Percentiles rank a stretch among this genome's conserved stretches.
phyloP scores from a whole-genome alignment of 2,888 invertebrate species.

The Pristionchus exspectatus region DNA sequence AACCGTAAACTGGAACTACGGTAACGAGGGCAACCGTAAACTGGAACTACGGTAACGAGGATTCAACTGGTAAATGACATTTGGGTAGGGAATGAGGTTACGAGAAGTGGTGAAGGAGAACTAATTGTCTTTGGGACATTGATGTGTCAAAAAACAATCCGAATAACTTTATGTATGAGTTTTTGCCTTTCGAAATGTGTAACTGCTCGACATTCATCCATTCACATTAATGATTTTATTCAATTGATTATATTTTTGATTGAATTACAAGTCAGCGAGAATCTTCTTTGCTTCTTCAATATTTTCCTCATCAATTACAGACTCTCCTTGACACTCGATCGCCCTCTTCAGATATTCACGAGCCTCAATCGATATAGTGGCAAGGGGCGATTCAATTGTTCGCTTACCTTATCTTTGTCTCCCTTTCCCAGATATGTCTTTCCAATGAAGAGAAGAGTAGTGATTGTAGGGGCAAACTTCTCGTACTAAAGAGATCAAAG shows the following conservation, averaged over 20 bases:
- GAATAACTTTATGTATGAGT: too few species aligned
- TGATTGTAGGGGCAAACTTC: conserved; percentile 54
- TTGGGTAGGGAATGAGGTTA: too few species aligned
- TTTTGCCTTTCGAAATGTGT: too few species aligned
- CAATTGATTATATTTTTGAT: conserved; percentile 46
- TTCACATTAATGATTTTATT: conserved; percentile 34
- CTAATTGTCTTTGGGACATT: too few species aligned
- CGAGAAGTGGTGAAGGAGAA: too few species aligned
- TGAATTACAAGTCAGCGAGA: background rate
- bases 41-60: too few species aligned
- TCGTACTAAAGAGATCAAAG: conserved; percentile 55
- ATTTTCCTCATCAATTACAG: background rate
- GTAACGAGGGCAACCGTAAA: too few species aligned
- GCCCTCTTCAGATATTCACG: conserved; percentile 5
- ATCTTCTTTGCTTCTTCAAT: conserved; percentile 41
- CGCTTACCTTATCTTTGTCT: conserved; percentile 58
- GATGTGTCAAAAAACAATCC: too few species aligned
- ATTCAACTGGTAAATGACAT: too few species aligned
- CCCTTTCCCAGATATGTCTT: conserved; percentile 63
- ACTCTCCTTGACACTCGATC: background rate
- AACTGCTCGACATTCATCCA: too few species aligned
- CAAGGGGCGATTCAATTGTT: background rate
- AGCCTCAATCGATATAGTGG: background rate
- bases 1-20: too few species aligned
- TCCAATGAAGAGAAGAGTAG: conserved; percentile 65